Base-by-base conservation (phyloP, 2,888 invertebrate species). In the Amblyteles armatorius region DNA sequence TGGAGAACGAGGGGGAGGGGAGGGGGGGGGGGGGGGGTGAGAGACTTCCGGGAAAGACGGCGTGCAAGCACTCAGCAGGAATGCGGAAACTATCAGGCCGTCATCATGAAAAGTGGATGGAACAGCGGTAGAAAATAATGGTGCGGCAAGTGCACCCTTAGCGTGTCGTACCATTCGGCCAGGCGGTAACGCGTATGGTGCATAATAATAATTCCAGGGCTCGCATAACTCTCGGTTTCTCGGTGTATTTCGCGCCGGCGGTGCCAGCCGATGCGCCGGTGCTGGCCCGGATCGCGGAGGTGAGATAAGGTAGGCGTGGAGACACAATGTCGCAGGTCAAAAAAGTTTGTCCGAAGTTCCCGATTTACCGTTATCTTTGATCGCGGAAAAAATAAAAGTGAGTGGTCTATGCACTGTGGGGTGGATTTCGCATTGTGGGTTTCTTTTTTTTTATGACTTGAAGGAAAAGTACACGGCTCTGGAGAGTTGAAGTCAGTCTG, bases 61-160 rank as follows among this genome's bases (percentile, higher is more conserved):
- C 29, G 26, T 16, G 52, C 72, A 44, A 78, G 72, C 65, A 72
- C 52, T 72, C 68, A 60, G 82, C 67, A 74, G 72, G 79, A 82
- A 82, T 82, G 82, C 77, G 68, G 72, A 82, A 67, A 77, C 57
- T 85, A 82, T 85, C 82, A 63, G 72, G 76, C 60, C 44, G 77
- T 79, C 76, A 72, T 79, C 72, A 68, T 73, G 85, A 82, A 82
- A 72, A 79, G 85, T 77, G 77, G 76, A 82, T 81, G 82, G 76
- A 77, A 77, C 72, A 79, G 79, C 85, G 72, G 60, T 77, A 68
- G 69, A 85, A 85, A 85, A 85, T 85, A 85, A 79, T 82, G 72
- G 73, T 67, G 76, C 55, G 60, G 85, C 63, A 76, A 85, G 71
- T 71, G 72, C 72, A 79, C 78, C 71, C 68, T 79, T 69, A 74